These are phyloP conservation scores for Lamellibrachia luymesi DNA, from an alignment of 1,140 invertebrate genomes.

Conservation along the genomic window DNA sequence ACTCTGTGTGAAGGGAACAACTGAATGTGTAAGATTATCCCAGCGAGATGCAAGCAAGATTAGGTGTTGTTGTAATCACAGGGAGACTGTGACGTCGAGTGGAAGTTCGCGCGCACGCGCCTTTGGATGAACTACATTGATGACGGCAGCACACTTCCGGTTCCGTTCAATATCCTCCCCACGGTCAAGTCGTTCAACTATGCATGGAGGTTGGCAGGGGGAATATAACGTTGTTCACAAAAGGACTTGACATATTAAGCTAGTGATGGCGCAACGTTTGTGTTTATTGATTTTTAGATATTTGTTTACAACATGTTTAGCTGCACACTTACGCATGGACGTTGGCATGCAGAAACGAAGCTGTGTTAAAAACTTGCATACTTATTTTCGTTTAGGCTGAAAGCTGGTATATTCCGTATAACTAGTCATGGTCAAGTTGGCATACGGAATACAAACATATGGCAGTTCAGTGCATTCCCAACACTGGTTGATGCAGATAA, in stretches of 20 bases:
- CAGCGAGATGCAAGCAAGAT: background rate
- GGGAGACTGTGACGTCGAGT: constrained; percentile 86
- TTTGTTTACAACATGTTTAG: background rate
- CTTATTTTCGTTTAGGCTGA: too few species aligned
- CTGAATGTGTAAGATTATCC: too few species aligned
- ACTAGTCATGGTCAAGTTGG: background rate
- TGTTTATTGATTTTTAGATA: background rate
- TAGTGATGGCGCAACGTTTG: background rate
- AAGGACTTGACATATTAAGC: background rate
- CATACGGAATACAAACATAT: background rate
- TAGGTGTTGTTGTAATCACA: constrained; percentile 44
- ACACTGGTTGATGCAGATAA: too few species aligned
- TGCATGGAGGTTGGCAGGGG: constrained; percentile 21
- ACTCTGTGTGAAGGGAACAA: too few species aligned
- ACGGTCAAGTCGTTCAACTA: constrained; percentile 76
- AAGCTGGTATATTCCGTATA: too few species aligned
- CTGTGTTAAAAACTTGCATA: too few species aligned
- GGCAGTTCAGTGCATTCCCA: background rate
- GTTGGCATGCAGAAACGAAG: background rate
- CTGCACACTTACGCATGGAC: background rate
- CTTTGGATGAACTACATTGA: constrained; percentile 94
- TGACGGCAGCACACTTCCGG: constrained; percentile 82
- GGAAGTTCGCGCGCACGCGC: constrained; percentile 89
- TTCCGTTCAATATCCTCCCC: constrained; percentile 87
- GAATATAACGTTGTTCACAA: constrained; percentile 3